phyloP scores from a whole-genome alignment of 2,888 invertebrate species.

The Tortrix viridana region DNA sequence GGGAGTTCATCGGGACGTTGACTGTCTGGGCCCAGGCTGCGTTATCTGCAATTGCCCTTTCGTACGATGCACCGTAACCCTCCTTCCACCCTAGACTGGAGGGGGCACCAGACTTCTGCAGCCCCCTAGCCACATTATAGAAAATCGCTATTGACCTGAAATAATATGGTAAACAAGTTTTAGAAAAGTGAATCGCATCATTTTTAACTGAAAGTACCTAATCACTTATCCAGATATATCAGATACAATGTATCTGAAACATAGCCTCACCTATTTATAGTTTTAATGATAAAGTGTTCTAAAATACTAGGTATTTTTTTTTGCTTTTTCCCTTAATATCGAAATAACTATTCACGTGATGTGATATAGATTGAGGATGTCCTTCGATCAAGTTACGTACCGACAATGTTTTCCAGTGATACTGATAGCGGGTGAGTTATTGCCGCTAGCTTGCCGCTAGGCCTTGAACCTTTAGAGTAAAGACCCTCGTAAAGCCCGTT shows the following conservation, averaged over 20 bases:
- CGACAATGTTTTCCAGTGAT: slow-evolving; percentile 53
- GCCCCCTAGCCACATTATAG: slow-evolving; percentile 65
- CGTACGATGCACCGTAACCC: slow-evolving; percentile 80
- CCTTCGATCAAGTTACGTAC: background rate
- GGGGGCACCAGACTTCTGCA: slow-evolving; percentile 69
- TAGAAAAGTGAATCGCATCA: slow-evolving; percentile 38
- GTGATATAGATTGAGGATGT: too few species aligned
- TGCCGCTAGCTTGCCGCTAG: slow-evolving; percentile 49
- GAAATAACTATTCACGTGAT: too few species aligned
- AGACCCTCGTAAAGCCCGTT: slow-evolving; percentile 61
- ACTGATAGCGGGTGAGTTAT: slow-evolving; percentile 66
- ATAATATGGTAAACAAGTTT: slow-evolving; percentile 66
- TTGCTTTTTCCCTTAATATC: too few species aligned
- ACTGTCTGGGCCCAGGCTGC: slow-evolving; percentile 80
- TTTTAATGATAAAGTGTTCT: too few species aligned
- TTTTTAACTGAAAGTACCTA: too few species aligned
- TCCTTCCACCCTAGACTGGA: slow-evolving; percentile 69
- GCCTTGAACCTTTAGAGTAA: slow-evolving; percentile 75
- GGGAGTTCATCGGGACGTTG: slow-evolving; percentile 81
- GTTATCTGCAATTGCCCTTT: slow-evolving; percentile 84
- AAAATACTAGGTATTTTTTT: too few species aligned
- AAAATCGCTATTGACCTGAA: slow-evolving; percentile 76
- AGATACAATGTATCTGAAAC: background rate
- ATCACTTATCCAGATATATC: background rate
- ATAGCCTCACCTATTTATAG: too few species aligned